Evolutionary conservation across 2,888 invertebrate species (phyloP), one percentile per base, ranked within the genome.

Genomic region (Ganaspis brasiliensis): DNA sequence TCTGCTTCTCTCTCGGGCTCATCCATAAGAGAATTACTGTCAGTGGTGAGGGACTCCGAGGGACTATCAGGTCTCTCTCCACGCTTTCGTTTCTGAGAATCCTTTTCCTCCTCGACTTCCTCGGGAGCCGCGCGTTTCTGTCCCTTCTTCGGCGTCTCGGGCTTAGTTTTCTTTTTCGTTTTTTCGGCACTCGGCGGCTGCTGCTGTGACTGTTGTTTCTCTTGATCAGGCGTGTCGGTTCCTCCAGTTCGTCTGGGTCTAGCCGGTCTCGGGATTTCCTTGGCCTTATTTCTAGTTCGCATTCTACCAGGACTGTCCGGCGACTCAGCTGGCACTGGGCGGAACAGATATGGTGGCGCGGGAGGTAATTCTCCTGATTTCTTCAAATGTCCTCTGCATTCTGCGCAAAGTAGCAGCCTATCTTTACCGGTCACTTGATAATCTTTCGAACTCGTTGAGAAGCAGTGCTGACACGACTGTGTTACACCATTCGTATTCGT

Each of bases 241-340:
- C 93, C 91, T 84, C 93, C 94, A 61, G 88, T 88, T 81, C 95
- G 93, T 91, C 94, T 94, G 57, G 94, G 94, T 87, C 94, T 92
- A 45, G 92, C 89, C 57, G 92, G 88, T 85, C 91, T 90, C 71
- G 91, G 89, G 77, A 88, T 91, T 92, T 97, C 95, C 92, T 97
- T 96, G 73, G 95, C 94, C 86, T 94, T 94, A 92, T 97, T 96
- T 87, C 97, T 93, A 80, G 97, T 97, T 90, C 97, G 94, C 96
- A 97, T 97, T 92, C 97, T 95, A 90, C 96, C 97, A 73, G 97
- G 97, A 89, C 96, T 96, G 90, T 97, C 97, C 87, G 95, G 95
- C 87, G 94, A 95, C 80, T 92, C 92, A 82, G 91, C 91, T 79
- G 92, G 92, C 76, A 93, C 92, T 79, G 93, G 93, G 84, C 93